Evolutionary conservation across 2,797 vertebrate genomes (phyloP).

Genomic region (Antrozous pallidus): DNA sequence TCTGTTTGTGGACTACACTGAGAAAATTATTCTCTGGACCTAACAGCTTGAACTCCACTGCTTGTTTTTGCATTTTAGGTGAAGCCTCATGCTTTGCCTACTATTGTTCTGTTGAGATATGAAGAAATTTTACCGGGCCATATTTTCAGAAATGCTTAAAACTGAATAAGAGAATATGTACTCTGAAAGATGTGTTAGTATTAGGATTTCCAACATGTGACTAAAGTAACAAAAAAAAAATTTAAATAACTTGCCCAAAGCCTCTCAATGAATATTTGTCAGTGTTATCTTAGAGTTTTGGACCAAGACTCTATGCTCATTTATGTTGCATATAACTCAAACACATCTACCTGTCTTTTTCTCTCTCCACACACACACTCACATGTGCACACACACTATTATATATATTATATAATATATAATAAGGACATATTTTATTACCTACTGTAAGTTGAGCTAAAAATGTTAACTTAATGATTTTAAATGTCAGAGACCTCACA

Average conservation of each 20-base stretch:
- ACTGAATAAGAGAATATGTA: neutral
- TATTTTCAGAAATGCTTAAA: constrained; percentile 47
- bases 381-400: neutral
- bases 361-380: neutral
- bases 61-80: neutral
- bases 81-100: neutral
- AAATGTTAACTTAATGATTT: constrained; percentile 18
- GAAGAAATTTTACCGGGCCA: neutral
- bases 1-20: neutral
- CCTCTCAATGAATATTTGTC: neutral
- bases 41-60: neutral
- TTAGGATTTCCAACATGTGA: constrained; percentile 16
- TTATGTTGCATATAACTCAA: neutral
- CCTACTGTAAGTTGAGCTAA: neutral
- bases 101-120: neutral
- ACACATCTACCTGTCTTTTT: neutral
- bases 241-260: neutral
- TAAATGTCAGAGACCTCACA: neutral
- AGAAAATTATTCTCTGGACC: constrained; percentile 16
- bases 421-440: constrained; percentile 19
- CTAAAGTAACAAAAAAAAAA: neutral
- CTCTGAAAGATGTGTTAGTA: neutral
- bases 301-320: neutral
- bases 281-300: neutral
- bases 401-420: too few species aligned